A percentile compares a stretch with the other conserved stretches of the same genome.
These are phyloP conservation scores for Drosophila anceps DNA, from an alignment of 2,888 invertebrate genomes.

Conservation along the genomic window DNA sequence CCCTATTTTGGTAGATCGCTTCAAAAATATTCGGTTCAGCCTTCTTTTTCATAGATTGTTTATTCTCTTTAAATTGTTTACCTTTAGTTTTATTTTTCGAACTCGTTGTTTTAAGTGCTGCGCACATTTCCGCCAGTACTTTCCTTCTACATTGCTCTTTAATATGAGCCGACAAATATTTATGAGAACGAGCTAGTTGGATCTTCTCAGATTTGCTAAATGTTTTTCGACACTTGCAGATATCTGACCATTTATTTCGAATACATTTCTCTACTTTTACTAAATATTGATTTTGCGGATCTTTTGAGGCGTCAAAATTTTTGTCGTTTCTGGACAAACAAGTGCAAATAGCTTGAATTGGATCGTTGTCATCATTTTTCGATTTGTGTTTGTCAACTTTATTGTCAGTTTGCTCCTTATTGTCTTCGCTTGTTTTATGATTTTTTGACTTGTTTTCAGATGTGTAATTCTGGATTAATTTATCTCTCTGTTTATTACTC, in stretches of 20 bases:
- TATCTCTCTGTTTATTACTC: background rate
- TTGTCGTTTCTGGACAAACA: background rate
- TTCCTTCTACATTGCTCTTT: slow-evolving; percentile 21
- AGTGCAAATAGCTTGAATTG: slow-evolving; percentile 3
- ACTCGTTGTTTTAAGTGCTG: background rate
- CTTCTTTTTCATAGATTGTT: background rate
- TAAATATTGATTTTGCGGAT: background rate
- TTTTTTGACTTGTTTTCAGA: background rate
- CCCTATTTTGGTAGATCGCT: background rate
- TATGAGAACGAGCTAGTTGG: slow-evolving; percentile 1
- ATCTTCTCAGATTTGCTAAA: slow-evolving; percentile 13
- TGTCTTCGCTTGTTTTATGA: background rate
- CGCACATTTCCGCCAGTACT: slow-evolving; percentile 22
- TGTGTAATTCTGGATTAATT: background rate
- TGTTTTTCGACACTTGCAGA: background rate
- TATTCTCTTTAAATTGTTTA: too few species aligned
- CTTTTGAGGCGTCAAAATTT: background rate
- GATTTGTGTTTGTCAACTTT: background rate
- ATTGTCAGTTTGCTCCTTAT: background rate
- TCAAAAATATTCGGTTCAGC: background rate
- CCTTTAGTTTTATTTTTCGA: background rate
- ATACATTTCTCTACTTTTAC: slow-evolving; percentile 33
- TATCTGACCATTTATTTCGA: slow-evolving; percentile 28
- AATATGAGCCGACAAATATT: slow-evolving; percentile 13
- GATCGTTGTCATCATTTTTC: background rate